These are phyloP conservation scores for Cassiopea andromeda DNA, from an alignment of 30 jellyfish, hydroid and myxozoan genomes.

Conservation along the genomic window DNA sequence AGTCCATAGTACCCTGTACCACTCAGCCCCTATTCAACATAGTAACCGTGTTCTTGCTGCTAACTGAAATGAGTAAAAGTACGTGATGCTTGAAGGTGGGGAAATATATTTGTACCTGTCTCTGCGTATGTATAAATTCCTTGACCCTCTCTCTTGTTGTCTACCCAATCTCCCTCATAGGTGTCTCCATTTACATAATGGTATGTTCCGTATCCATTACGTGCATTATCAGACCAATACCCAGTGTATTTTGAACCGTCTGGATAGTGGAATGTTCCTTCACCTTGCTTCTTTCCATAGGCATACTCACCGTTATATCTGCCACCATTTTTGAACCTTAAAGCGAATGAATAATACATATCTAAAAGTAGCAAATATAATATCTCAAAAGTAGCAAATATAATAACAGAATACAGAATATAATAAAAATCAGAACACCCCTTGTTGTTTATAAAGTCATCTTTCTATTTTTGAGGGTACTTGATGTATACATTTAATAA, in stretches of 20 bases:
- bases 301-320: constrained; percentile 49
- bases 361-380: not conserved
- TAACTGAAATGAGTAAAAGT: too few relatives aligned
- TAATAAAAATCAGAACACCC: too few relatives aligned
- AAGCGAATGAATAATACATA: not conserved
- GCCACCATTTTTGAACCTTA: constrained; percentile 71
- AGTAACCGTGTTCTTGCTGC: too few relatives aligned
- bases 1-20: not conserved
- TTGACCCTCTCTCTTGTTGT: constrained; percentile 56
- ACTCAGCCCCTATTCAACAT: too few relatives aligned
- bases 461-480: too few relatives aligned
- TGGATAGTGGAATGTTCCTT: constrained; percentile 57
- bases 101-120: constrained; percentile 38
- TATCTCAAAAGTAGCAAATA: too few relatives aligned
- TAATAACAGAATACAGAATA: too few relatives aligned
- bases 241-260: constrained; percentile 74
- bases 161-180: constrained; percentile 73
- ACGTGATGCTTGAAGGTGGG: too few relatives aligned
- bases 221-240: constrained; percentile 58
- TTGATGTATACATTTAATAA: too few relatives aligned
- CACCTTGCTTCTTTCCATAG: constrained; percentile 57
- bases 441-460: too few relatives aligned
- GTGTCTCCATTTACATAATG: constrained; percentile 68
- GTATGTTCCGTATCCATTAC: constrained; percentile 61
- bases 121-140: constrained; percentile 68